A percentile compares a stretch with the other conserved stretches of the same genome.
Evolutionary conservation across 2,797 vertebrate genomes (phyloP).

Genomic region (Crenuchus spilurus): DNA sequence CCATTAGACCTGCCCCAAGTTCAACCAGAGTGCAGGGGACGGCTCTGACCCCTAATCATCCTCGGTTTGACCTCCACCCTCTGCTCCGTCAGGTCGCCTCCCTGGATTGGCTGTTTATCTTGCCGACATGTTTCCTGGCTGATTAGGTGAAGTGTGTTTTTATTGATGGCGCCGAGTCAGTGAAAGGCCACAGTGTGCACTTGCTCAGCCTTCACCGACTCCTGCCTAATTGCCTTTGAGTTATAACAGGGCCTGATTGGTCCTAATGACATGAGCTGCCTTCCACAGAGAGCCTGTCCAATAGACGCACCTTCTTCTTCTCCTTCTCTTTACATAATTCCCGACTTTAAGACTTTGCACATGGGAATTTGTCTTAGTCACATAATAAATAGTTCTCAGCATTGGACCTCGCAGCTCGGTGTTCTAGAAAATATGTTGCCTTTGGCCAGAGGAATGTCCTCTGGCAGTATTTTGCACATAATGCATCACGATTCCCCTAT

Average conservation of each 20-base stretch:
- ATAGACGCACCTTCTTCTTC: background rate
- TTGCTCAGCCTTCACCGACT: conserved; percentile 49
- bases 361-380: conserved; percentile 35
- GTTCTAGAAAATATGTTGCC: conserved; percentile 43
- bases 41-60: conserved; percentile 71
- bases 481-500: conserved; percentile 44
- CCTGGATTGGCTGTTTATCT: conserved; percentile 65
- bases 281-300: conserved; percentile 12
- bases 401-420: conserved; percentile 18
- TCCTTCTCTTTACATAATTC: conserved; percentile 32
- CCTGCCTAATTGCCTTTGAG: conserved; percentile 27
- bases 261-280: conserved; percentile 20
- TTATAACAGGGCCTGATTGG: conserved; percentile 33
- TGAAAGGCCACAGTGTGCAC: conserved; percentile 53
- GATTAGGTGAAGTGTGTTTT: conserved; percentile 59
- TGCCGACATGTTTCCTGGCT: conserved; percentile 65
- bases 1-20: conserved; percentile 66
- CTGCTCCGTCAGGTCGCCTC: conserved; percentile 36
- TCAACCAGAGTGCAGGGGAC: conserved; percentile 51
- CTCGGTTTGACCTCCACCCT: conserved; percentile 58
- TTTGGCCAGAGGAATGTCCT: conserved; percentile 31
- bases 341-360: conserved; percentile 25
- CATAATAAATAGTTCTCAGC: conserved; percentile 35
- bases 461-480: conserved; percentile 32
- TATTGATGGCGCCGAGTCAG: conserved; percentile 49